Evolutionary conservation across 2,797 vertebrate species (phyloP).

Genomic region (Hyperoplus lanceolatus): DNA sequence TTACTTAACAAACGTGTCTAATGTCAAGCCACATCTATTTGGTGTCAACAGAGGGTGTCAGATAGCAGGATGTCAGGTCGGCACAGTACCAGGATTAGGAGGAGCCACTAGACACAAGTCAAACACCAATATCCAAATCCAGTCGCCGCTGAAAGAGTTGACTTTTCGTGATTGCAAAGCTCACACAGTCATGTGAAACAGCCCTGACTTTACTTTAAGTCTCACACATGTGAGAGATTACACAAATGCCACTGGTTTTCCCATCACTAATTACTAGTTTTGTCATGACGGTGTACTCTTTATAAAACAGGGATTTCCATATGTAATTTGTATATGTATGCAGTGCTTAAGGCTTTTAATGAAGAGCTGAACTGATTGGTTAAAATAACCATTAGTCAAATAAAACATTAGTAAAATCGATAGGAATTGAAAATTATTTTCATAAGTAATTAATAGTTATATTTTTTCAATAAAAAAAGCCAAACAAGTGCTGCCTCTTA

Average conservation of each 20-base stretch:
- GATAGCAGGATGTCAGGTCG: conserved; percentile 62
- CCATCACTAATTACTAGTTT: background rate
- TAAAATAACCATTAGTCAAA: background rate
- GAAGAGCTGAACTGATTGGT: background rate
- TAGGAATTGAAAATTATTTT: background rate
- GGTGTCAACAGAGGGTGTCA: conserved; percentile 5
- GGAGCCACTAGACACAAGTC: conserved; percentile 39
- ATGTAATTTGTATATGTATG: background rate
- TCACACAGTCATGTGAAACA: conserved; percentile 7
- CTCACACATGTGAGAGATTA: conserved; percentile 25
- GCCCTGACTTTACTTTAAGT: background rate
- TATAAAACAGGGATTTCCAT: background rate
- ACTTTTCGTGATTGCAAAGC: background rate
- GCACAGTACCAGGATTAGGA: conserved; percentile 55
- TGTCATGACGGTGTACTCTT: background rate
- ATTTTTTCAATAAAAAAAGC: background rate
- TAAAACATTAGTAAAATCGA: too few species aligned
- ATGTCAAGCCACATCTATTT: conserved; percentile 3
- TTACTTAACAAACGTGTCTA: conserved; percentile 45
- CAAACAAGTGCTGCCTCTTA: background rate
- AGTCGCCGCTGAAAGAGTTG: background rate
- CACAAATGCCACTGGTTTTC: conserved; percentile 14
- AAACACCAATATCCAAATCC: conserved; percentile 52
- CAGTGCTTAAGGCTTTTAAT: background rate
- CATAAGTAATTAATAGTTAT: background rate